A percentile compares a stretch with the other conserved stretches of the same genome.
Conservation (phyloP, 53 echinoderm and acorn worm species). For the Mesocentrotus franciscanus region DNA sequence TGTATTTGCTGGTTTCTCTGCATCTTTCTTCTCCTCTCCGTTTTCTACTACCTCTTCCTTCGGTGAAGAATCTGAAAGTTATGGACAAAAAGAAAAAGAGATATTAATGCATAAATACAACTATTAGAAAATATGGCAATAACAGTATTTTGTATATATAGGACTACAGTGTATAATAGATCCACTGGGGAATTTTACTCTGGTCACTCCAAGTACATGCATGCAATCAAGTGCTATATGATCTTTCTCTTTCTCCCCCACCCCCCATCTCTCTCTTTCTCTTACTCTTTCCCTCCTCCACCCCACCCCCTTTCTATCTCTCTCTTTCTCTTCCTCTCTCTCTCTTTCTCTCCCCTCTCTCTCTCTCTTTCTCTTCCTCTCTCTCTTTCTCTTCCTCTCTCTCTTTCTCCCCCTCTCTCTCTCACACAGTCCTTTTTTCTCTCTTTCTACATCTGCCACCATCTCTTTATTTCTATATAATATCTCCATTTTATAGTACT, state of each 20-base stretch:
- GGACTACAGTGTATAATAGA: too few species aligned
- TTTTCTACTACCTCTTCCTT: constrained; percentile 66
- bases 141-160: too few species aligned
- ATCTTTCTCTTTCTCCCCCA: neutral
- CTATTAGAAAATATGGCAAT: neutral
- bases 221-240: neutral
- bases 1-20: constrained; percentile 66
- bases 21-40: constrained; percentile 75
- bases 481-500: too few species aligned
- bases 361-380: too few species aligned
- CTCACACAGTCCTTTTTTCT: too few species aligned
- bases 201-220: neutral
- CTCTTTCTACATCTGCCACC: too few species aligned
- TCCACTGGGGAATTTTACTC: too few species aligned
- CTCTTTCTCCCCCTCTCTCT: neutral
- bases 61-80: constrained; percentile 38
- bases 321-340: neutral
- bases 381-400: neutral
- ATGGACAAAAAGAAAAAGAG: neutral
- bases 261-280: neutral
- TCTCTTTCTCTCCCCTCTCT: neutral
- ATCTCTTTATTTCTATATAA: too few species aligned
- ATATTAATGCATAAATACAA: neutral
- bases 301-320: neutral
- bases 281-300: neutral